Percentiles rank a stretch among this genome's conserved stretches.
These are phyloP conservation scores for Laspeyria flexula DNA, from an alignment of 2,888 invertebrate genomes.

Conservation along the genomic window DNA sequence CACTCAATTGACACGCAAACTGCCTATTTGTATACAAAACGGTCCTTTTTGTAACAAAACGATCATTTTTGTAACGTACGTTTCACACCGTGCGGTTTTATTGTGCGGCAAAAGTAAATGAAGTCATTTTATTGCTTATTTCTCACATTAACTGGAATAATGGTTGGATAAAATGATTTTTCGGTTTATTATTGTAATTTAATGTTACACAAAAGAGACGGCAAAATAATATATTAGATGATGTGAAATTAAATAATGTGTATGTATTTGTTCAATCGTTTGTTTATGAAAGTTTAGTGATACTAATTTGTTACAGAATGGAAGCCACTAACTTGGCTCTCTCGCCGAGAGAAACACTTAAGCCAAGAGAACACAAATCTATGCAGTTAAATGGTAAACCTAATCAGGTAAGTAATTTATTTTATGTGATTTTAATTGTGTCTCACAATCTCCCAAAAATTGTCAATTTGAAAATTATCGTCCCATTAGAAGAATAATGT, in stretches of 20 bases:
- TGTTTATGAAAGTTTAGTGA: too few species aligned
- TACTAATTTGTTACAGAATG: conserved; percentile 79
- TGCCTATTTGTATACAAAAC: conserved; percentile 75
- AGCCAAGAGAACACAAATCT: conserved; percentile 77
- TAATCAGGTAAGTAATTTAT: conserved; percentile 77
- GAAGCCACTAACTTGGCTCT: conserved; percentile 83
- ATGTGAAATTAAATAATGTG: too few species aligned
- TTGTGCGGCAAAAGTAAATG: conserved; percentile 68
- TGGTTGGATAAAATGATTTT: conserved; percentile 29
- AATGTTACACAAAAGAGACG: not conserved
- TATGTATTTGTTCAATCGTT: too few species aligned
- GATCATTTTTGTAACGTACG: conserved; percentile 38
- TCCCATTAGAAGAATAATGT: too few species aligned
- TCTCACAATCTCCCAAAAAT: too few species aligned
- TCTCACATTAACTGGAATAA: conserved; percentile 36
- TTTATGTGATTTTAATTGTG: too few species aligned
- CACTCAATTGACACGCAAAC: conserved; percentile 80
- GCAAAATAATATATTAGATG: not conserved
- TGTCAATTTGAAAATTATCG: too few species aligned
- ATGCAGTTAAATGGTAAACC: conserved; percentile 83
- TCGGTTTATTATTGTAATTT: conserved; percentile 25
- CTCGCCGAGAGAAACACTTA: conserved; percentile 73
- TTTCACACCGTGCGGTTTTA: conserved; percentile 63
- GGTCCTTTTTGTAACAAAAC: conserved; percentile 63
- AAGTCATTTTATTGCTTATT: conserved; percentile 55